Evolutionary conservation across 2,888 invertebrate genomes (phyloP).

Genomic region (Automeris io): DNA sequence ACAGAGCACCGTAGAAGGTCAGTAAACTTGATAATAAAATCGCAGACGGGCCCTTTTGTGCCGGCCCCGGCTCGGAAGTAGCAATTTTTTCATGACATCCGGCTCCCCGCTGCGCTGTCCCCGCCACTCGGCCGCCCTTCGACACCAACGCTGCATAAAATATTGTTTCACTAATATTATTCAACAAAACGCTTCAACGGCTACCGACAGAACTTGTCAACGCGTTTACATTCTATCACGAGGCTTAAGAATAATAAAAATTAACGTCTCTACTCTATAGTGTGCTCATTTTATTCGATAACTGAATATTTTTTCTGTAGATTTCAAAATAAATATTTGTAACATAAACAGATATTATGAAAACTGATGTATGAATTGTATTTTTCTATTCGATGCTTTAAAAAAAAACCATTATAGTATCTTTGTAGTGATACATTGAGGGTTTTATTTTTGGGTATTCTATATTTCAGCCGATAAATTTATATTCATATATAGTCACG

Average conservation of each 20-base stretch:
- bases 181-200: constrained; percentile 38
- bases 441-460: too few species aligned
- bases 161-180: constrained; percentile 42
- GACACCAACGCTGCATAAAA: constrained; percentile 38
- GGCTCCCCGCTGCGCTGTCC: constrained; percentile 56
- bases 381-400: too few species aligned
- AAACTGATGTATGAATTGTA: too few species aligned
- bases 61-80: constrained; percentile 56
- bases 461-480: too few species aligned
- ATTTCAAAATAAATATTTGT: too few species aligned
- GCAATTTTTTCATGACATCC: constrained; percentile 70
- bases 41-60: constrained; percentile 53
- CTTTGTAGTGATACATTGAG: too few species aligned
- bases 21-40: constrained; percentile 59
- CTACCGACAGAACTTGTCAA: constrained; percentile 33
- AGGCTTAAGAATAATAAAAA: not conserved
- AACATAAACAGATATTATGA: too few species aligned
- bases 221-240: constrained; percentile 18
- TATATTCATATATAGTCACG: too few species aligned
- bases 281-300: not conserved
- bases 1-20: constrained; percentile 42
- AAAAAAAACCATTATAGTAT: too few species aligned
- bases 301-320: not conserved
- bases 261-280: too few species aligned
- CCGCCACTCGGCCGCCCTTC: constrained; percentile 28